Base-by-base conservation (phyloP, 2,113 vertebrate genomes). In the Scortum barcoo region DNA sequence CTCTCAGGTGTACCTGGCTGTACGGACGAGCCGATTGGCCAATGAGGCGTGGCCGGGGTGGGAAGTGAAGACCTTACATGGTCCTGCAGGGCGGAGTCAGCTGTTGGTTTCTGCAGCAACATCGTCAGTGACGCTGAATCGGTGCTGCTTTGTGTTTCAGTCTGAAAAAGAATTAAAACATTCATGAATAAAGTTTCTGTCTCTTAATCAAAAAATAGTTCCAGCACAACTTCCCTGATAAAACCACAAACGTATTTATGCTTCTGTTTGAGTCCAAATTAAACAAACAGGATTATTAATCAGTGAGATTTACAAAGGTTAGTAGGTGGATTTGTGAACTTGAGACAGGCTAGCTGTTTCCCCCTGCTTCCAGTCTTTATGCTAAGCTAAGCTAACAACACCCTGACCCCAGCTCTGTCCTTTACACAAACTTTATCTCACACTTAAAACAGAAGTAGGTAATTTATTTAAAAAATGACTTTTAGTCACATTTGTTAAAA, bases 1-100 rank as follows among this genome's bases (percentile, higher is more conserved):
- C 46, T 1, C 2, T 65, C 16, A 61, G 86, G 4, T 38, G 0
- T 95, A 97, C 97, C 95, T 94, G 95, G 80, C 75, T 86, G 57
- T 71, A 68, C 36, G 44, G 91, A 69, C 50, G 68, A 22, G 63
- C 72, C 40, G 56, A 14, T 65, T 10, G 78, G 82, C 36, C 84
- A 57, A n/a, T 65, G 8, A 10, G 40, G 80, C 24, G 44, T 26
- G 38, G 56, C 76, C 5, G 68, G 42, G 5, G 73, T 62, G 12
- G 92, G 71, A 84, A 70, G 75, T 0, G 81, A 71, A 56, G 83
- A 40, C 4, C 50, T 56, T 79, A 74, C 62, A 75, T 82, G 76
- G 76, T 65, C 89, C 68, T 53, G 68, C n/a, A 83, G 81, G 60
- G 62, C 14, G 22, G 79, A 69, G 73, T 86, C 76, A 33, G 78